Evolutionary conservation across 1,140 invertebrate species (phyloP).

Genomic region (Macrobrachium rosenbergii): DNA sequence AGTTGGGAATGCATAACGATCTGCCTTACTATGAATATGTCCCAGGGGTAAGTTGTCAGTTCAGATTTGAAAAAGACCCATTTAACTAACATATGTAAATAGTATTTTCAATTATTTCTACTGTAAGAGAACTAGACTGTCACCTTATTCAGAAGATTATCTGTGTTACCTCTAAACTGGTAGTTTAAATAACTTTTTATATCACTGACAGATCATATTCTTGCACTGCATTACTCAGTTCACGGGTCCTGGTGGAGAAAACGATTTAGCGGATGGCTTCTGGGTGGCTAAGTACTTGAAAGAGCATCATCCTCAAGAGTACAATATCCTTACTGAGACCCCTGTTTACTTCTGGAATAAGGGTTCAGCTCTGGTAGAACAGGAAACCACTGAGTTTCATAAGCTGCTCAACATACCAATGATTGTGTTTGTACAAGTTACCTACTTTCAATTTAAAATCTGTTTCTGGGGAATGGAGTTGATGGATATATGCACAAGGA

Average conservation of each 20-base stretch:
- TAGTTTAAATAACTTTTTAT: too few relatives aligned
- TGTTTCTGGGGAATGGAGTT: not conserved
- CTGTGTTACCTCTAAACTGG: too few relatives aligned
- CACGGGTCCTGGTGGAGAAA: constrained; percentile 75
- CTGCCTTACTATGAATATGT: constrained; percentile 42
- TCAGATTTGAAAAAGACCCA: not conserved
- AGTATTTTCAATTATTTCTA: too few relatives aligned
- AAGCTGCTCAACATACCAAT: constrained; percentile 46
- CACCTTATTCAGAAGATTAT: too few relatives aligned
- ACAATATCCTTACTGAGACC: constrained; percentile 71
- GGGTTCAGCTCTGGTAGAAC: constrained; percentile 28
- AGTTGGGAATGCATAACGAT: constrained; percentile 46
- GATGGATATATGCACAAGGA: too few relatives aligned
- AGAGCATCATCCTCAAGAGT: constrained; percentile 72
- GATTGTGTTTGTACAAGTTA: constrained; percentile 38
- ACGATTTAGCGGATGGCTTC: constrained; percentile 76
- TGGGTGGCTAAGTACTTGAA: constrained; percentile 75
- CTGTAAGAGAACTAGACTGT: too few relatives aligned
- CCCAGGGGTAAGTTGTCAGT: constrained; percentile 34
- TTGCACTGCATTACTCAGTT: constrained; percentile 79
- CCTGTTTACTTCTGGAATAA: constrained; percentile 55
- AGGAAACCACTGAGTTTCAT: constrained; percentile 42
- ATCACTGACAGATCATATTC: constrained; percentile 67
- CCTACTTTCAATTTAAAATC: not conserved
- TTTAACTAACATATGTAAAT: not conserved